phyloP scores from a whole-genome alignment of 2,888 invertebrate species.

The Brachycybe producta region DNA sequence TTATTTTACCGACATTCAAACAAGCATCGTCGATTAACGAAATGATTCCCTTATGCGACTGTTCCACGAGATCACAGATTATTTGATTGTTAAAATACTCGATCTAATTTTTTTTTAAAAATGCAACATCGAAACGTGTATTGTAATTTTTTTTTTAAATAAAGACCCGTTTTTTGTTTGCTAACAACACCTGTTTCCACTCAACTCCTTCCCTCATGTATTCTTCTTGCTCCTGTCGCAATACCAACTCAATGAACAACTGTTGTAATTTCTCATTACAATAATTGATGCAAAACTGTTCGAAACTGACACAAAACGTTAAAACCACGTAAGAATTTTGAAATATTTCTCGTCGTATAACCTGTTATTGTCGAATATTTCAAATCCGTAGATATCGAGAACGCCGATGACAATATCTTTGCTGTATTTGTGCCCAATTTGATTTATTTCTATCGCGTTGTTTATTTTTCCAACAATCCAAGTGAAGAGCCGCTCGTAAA shows the following conservation, averaged over 20 bases:
- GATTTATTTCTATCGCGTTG: constrained; percentile 62
- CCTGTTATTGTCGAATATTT: constrained; percentile 92
- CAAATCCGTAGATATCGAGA: constrained; percentile 96
- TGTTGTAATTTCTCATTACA: constrained; percentile 98
- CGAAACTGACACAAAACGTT: constrained; percentile 43
- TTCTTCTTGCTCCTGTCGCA: constrained; percentile 97
- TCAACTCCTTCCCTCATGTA: constrained; percentile 89
- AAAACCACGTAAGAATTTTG: background rate
- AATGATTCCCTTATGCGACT: constrained; percentile 75
- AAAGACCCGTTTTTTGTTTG: constrained; percentile 47
- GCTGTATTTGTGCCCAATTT: constrained; percentile 38
- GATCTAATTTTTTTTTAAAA: too few species aligned
- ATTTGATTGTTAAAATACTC: constrained; percentile 95
- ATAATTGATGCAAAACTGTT: constrained; percentile 98
- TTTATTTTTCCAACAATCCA: constrained; percentile 91
- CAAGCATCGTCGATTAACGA: constrained; percentile 97
- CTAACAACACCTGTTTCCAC: constrained; percentile 89
- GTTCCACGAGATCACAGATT: constrained; percentile 91
- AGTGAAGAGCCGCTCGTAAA: constrained; percentile 85
- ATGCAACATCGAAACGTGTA: constrained; percentile 7
- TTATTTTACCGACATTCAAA: constrained; percentile 84
- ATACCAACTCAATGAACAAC: constrained; percentile 89
- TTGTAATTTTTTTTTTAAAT: background rate
- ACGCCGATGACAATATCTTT: constrained; percentile 80
- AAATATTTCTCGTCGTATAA: constrained; percentile 31